phyloP scores from a whole-genome alignment of 2,888 invertebrate species.

The Dolichomitus sp. region DNA sequence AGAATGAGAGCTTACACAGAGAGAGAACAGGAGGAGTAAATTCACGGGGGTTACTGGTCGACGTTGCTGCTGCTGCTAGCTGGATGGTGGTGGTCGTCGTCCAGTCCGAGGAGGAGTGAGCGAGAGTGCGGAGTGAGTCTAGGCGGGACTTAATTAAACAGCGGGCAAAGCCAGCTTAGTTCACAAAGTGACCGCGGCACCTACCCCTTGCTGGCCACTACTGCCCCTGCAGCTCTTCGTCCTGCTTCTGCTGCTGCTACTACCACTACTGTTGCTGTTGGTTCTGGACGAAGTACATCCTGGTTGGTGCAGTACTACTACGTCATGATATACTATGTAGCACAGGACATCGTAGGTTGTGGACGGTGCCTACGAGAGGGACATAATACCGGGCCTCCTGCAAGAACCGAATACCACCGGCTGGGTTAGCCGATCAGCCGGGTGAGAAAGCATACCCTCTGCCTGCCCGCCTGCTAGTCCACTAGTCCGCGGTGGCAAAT shows the following conservation, averaged over 20 bases:
- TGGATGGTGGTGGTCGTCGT: slow-evolving; percentile 62
- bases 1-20: slow-evolving; percentile 28
- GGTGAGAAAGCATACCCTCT: slow-evolving; percentile 62
- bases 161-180: slow-evolving; percentile 85
- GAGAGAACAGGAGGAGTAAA: slow-evolving; percentile 65
- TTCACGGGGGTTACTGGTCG: slow-evolving; percentile 63
- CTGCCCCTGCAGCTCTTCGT: slow-evolving; percentile 46
- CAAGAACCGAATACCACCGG: slow-evolving; percentile 68
- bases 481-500: slow-evolving; percentile 65
- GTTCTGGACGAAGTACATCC: slow-evolving; percentile 41
- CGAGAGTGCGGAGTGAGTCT: slow-evolving; percentile 78
- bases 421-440: slow-evolving; percentile 70
- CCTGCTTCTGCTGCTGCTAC: slow-evolving; percentile 35
- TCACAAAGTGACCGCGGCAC: slow-evolving; percentile 86
- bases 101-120: slow-evolving; percentile 69
- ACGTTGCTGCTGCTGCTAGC: slow-evolving; percentile 15
- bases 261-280: slow-evolving; percentile 47
- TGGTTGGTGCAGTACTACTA: slow-evolving; percentile 44
- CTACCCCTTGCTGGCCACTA: slow-evolving; percentile 72
- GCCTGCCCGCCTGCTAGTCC: slow-evolving; percentile 43
- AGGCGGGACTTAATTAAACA: slow-evolving; percentile 86
- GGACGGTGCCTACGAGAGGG: slow-evolving; percentile 59
- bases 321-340: slow-evolving; percentile 43
- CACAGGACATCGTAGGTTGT: slow-evolving; percentile 35
- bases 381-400: slow-evolving; percentile 67